Evolutionary conservation across 2,888 invertebrate species (phyloP).

Genomic region (Seira ritae): DNA sequence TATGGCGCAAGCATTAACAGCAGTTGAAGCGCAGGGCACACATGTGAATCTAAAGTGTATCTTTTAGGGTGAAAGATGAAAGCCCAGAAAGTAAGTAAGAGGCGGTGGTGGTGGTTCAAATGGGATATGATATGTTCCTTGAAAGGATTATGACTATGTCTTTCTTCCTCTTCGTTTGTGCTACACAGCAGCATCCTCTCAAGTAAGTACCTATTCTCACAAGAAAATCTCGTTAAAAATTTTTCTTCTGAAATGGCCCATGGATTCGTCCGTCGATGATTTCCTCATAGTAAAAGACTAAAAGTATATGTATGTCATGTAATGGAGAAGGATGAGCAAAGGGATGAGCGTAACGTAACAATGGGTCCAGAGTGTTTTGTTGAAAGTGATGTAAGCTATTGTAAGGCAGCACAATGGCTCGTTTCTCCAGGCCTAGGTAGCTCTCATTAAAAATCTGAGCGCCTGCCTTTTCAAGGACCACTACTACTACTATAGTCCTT

Average conservation of each 20-base stretch:
- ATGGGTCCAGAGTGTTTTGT: not conserved
- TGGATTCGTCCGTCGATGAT: not conserved
- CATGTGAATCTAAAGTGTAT: not conserved
- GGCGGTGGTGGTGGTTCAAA: not conserved
- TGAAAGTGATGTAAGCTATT: not conserved
- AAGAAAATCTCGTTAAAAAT: conserved; percentile 17
- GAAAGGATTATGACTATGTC: conserved; percentile 3
- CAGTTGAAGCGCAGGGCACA: not conserved
- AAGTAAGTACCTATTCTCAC: not conserved
- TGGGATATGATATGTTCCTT: not conserved
- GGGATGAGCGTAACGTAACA: not conserved
- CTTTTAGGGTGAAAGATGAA: conserved; percentile 17
- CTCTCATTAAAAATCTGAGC: conserved; percentile 3
- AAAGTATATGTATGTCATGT: not conserved
- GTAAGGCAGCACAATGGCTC: not conserved
- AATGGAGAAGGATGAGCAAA: not conserved
- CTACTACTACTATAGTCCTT: not conserved
- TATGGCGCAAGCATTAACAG: not conserved
- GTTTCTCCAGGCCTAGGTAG: not conserved
- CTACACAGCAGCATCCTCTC: not conserved
- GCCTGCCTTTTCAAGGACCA: not conserved
- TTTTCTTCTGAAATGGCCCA: not conserved
- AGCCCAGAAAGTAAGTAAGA: not conserved
- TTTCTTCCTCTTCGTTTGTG: not conserved
- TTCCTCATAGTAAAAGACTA: not conserved